Conservation (phyloP, 35 echinoderm and acorn worm species). For the Holothuria glaberrima region DNA sequence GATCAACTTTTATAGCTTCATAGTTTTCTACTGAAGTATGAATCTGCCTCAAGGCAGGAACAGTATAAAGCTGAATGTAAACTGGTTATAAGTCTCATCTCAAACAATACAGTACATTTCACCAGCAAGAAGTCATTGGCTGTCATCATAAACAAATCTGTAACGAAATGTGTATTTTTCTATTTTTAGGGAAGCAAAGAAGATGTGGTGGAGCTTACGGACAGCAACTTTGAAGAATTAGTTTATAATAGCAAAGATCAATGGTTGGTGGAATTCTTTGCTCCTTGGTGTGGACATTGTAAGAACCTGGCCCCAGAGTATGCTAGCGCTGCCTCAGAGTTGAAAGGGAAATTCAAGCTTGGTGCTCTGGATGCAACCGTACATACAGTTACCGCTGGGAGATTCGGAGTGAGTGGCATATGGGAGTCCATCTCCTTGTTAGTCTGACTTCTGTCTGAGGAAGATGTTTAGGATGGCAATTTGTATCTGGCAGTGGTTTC, state of each 20-base stretch:
- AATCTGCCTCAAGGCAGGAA: no score
- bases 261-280: conserved; percentile 94
- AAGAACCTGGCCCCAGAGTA: conserved; percentile 80
- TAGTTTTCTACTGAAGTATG: no score
- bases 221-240: conserved; percentile 87
- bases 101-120: no score
- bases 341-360: conserved; percentile 96
- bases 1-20: no score
- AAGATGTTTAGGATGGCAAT: no score
- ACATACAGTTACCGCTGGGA: conserved; percentile 68
- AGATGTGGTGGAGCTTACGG: conserved; percentile 82
- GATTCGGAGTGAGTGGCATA: conserved; percentile 79
- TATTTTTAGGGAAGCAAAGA: conserved; percentile 62
- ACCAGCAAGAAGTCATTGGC: no score
- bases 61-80: no score
- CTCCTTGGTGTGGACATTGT: conserved; percentile 99
- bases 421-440: neutral
- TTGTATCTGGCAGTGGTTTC: no score
- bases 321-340: conserved; percentile 73
- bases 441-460: neutral
- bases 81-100: no score
- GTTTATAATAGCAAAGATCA: conserved; percentile 76
- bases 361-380: conserved; percentile 90
- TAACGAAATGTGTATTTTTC: neutral
- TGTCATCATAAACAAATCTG: no score